Percentiles rank a stretch among this genome's conserved stretches.
phyloP scores from a whole-genome alignment of 1,140 invertebrate species.

The Gerris buenoi region DNA sequence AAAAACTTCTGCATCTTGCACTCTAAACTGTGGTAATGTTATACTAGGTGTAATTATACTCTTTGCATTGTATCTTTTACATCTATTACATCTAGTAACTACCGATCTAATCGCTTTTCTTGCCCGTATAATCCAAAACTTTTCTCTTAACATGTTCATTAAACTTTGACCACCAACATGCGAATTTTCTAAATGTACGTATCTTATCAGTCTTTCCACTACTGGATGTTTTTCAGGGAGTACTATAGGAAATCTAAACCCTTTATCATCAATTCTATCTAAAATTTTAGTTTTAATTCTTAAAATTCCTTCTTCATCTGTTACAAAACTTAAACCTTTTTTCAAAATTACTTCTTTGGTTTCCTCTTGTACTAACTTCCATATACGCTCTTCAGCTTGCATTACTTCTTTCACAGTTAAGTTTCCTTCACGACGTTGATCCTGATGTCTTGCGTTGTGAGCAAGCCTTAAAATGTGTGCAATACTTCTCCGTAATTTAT shows the following conservation, averaged over 20 bases:
- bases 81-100: constrained; percentile 12
- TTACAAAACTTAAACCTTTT: neutral
- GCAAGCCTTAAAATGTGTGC: neutral
- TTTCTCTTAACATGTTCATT: neutral
- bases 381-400: neutral
- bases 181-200: neutral
- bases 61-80: constrained; percentile 12
- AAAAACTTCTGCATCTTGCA: constrained; percentile 15
- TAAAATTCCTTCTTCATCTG: neutral
- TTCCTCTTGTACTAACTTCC: neutral
- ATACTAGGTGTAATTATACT: neutral
- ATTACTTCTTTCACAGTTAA: neutral
- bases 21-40: neutral
- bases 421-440: neutral
- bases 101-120: neutral
- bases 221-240: neutral
- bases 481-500: neutral
- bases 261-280: neutral
- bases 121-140: neutral
- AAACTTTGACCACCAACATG: neutral
- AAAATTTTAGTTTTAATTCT: constrained; percentile 5
- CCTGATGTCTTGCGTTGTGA: neutral
- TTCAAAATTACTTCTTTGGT: neutral
- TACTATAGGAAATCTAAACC: constrained; percentile 1
- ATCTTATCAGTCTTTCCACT: constrained; percentile 6